Base-by-base conservation (phyloP, 2,113 vertebrate species). In the Acrocephalus kingi region DNA sequence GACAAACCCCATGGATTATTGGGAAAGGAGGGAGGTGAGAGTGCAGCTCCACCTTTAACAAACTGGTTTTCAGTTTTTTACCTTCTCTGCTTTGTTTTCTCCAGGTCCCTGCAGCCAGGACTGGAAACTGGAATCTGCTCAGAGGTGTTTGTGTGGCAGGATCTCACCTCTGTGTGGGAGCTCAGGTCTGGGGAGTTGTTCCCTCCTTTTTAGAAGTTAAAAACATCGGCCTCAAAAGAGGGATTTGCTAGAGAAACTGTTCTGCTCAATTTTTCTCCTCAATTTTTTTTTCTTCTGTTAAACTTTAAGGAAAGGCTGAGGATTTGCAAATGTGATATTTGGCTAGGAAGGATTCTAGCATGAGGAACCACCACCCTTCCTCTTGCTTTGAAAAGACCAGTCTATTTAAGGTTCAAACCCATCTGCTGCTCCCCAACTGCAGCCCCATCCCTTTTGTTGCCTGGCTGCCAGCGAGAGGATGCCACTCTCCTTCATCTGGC, bases 321-420 rank as follows among this genome's bases (percentile, higher is more conserved):
- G 96, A 95, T 93, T 96, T 96, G 90, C 93, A 96, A 97, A 96
- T 96, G 96, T 95, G 96, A 56, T 96, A 96, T 96, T 97, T 92
- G 90, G 49, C 85, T 84, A 72, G 93, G 90, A 94, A 96, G 80
- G 88, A 83, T 87, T 93, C 90, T 89, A 94, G 90, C 76, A 73
- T 20, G 90, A 96, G 93, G 92, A 96, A 30, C 72, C 88, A 90
- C 93, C 56, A 2, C 75, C 86, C 73, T 95, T 93, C 85, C 91
- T 83, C 78, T 56, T 79, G 33, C 1, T 96, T 94, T 77, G 71
- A 90, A 92, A 97, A 96, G 94, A 94, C 56, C 94, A 91, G 85
- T 90, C 95, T 97, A 96, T 95, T 96, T 96, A 95, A 94, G 75
- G 82, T 94, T 88, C 84, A 64, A 93, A 95, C 89, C 45, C 94